These are phyloP conservation scores for Pseudonaja textilis DNA, from an alignment of 2,113 vertebrate genomes.

Conservation along the genomic window DNA sequence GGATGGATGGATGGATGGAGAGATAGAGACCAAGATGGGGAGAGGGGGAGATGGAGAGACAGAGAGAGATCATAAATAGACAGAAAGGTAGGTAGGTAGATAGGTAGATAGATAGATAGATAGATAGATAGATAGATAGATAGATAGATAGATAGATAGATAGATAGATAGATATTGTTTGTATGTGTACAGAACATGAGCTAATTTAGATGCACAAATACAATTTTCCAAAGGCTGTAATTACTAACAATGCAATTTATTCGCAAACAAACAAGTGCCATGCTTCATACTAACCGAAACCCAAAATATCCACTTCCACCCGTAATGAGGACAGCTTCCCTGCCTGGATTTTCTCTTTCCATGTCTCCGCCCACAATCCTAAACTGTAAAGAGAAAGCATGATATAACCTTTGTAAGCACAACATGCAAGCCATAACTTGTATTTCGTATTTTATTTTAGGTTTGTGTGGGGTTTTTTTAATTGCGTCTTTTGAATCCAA, in stretches of 20 bases:
- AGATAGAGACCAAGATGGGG: no score
- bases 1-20: no score
- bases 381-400: conserved; percentile 31
- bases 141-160: background rate
- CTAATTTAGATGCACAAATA: background rate
- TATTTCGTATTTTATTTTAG: background rate
- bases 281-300: conserved; percentile 78
- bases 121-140: background rate
- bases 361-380: conserved; percentile 27
- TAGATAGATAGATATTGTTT: no score
- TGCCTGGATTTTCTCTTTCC: conserved; percentile 30
- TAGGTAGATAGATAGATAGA: no score
- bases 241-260: background rate
- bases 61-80: no score
- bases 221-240: background rate
- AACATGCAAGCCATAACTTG: background rate
- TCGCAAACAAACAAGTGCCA: background rate
- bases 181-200: background rate
- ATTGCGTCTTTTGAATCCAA: background rate
- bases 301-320: conserved; percentile 93
- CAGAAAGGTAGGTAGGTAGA: no score
- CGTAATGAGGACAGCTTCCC: conserved; percentile 77
- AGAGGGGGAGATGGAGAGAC: no score
- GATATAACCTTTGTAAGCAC: accelerated
- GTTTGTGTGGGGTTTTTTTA: background rate